These are phyloP conservation scores for Hyposoter dolosus DNA, from an alignment of 2,888 invertebrate species.

Conservation along the genomic window DNA sequence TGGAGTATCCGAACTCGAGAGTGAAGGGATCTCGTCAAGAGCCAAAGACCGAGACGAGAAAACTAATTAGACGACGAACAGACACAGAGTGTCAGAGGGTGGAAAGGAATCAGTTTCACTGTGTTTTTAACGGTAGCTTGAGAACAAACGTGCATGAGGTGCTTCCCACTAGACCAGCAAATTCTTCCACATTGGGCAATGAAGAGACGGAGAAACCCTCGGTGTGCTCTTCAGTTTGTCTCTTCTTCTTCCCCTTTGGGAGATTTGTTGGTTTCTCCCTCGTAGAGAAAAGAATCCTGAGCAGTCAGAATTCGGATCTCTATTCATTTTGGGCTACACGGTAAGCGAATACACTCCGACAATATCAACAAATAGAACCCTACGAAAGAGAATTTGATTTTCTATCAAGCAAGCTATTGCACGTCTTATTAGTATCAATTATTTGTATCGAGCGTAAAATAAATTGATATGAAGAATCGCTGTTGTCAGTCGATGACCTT, in stretches of 20 bases:
- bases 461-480: conserved; percentile 45
- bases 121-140: conserved; percentile 39
- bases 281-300: conserved; percentile 20
- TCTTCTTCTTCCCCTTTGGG: conserved; percentile 29
- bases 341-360: conserved; percentile 41
- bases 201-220: conserved; percentile 51
- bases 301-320: conserved; percentile 45
- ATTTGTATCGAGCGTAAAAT: background rate
- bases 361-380: conserved; percentile 2
- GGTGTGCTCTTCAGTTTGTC: conserved; percentile 23
- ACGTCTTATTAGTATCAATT: background rate
- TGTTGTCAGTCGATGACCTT: background rate
- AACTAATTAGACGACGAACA: conserved; percentile 56
- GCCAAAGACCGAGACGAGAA: conserved; percentile 55
- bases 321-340: conserved; percentile 13
- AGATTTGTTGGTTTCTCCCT: conserved; percentile 20
- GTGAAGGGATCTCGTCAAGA: conserved; percentile 25
- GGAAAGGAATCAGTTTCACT: conserved; percentile 57
- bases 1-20: background rate
- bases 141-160: conserved; percentile 38
- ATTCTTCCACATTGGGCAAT: conserved; percentile 30
- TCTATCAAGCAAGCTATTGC: conserved; percentile 13
- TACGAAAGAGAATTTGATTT: conserved; percentile 31
- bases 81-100: conserved; percentile 25
- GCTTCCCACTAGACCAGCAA: conserved; percentile 7